A percentile compares a stretch with the other conserved stretches of the same genome.
phyloP scores from a whole-genome alignment of 1,140 invertebrate species.

The Neodiprion lecontei region DNA sequence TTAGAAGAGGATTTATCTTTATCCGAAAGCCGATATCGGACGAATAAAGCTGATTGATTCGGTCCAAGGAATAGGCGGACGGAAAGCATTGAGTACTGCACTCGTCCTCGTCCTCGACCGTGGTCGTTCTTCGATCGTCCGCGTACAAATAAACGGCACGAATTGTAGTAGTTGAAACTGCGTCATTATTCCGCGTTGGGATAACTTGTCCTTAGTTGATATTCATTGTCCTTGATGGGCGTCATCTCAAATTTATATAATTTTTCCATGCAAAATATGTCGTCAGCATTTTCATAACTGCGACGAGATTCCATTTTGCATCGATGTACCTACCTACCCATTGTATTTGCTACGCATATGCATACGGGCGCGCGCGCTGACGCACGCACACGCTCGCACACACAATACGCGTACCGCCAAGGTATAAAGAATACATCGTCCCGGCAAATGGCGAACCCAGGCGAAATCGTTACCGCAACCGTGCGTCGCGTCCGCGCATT shows the following conservation, averaged over 20 bases:
- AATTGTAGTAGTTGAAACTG: too few species aligned
- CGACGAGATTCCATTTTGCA: too few species aligned
- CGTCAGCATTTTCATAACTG: too few species aligned
- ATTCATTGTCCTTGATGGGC: too few species aligned
- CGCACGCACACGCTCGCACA: neutral
- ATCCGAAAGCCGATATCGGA: neutral
- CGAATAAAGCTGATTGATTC: constrained; percentile 5
- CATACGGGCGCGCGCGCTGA: neutral
- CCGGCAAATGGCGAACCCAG: neutral
- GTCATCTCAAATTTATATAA: too few species aligned
- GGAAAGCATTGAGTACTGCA: neutral
- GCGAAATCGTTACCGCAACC: constrained; percentile 1
- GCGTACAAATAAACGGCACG: neutral
- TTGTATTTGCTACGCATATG: neutral
- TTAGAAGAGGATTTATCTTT: constrained; percentile 5
- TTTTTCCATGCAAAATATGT: too few species aligned
- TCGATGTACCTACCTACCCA: neutral
- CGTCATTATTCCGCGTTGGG: too few species aligned
- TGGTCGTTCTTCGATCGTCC: neutral
- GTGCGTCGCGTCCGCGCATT: neutral
- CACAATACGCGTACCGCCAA: too few species aligned
- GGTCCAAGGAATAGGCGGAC: neutral
- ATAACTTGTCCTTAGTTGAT: too few species aligned
- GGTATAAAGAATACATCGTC: too few species aligned
- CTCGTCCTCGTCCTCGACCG: neutral